Conservation (phyloP, 1,140 invertebrate genomes). For the Trissolcus basalis region DNA sequence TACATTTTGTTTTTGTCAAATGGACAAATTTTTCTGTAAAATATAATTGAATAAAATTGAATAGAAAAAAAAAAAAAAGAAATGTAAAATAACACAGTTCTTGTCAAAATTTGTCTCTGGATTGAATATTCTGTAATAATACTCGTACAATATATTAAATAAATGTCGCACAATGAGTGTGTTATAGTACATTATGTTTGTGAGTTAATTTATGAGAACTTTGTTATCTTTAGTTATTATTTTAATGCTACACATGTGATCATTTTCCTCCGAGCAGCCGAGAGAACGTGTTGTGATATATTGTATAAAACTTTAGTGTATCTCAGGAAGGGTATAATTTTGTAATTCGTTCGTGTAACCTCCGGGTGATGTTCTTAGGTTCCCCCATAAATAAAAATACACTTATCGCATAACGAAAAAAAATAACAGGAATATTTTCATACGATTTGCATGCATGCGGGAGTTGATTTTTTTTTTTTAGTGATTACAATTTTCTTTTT, state of each 20-base stretch:
- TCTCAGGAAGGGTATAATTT: conserved; percentile 43
- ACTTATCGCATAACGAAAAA: conserved; percentile 29
- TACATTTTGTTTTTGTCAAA: no score
- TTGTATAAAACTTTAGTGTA: conserved; percentile 37
- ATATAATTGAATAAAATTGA: no score
- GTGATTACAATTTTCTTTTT: neutral
- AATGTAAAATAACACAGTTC: no score
- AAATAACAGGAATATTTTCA: no score
- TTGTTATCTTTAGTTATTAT: conserved; percentile 29
- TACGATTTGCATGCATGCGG: no score
- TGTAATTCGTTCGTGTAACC: conserved; percentile 50
- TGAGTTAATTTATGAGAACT: conserved; percentile 9
- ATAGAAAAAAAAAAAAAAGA: no score
- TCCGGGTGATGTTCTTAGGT: conserved; percentile 52
- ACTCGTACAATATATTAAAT: no score
- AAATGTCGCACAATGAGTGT: neutral
- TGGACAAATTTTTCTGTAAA: no score
- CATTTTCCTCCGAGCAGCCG: conserved; percentile 12
- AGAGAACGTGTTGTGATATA: conserved; percentile 26
- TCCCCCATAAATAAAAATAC: conserved; percentile 41
- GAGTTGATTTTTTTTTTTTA: no score
- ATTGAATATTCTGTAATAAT: no score
- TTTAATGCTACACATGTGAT: conserved; percentile 19
- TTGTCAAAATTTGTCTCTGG: no score
- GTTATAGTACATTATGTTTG: neutral